Percentiles rank a stretch among this genome's conserved stretches.
phyloP scores from a whole-genome alignment of 2,113 vertebrate species.

The Ictalurus punctatus region DNA sequence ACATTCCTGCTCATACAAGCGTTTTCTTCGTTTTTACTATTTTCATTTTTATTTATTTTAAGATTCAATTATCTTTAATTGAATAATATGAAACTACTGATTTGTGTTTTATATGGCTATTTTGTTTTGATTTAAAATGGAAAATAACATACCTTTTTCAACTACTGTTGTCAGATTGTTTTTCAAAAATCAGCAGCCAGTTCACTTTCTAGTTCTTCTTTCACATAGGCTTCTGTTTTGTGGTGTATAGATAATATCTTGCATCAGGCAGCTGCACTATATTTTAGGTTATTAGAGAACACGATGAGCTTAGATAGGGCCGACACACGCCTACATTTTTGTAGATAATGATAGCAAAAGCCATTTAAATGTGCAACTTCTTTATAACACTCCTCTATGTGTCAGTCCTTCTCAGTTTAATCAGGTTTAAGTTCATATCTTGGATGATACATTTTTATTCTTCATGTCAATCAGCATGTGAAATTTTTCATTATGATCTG shows the following conservation, averaged over 20 bases:
- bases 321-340: neutral
- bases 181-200: conserved; percentile 14
- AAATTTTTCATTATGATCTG: neutral
- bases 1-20: neutral
- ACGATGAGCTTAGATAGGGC: conserved; percentile 19
- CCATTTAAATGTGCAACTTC: neutral
- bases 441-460: neutral
- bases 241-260: conserved; percentile 42
- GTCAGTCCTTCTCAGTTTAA: neutral
- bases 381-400: neutral
- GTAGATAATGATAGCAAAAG: neutral
- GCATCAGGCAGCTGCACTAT: conserved; percentile 10
- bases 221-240: conserved; percentile 13
- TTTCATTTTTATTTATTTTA: neutral
- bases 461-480: neutral
- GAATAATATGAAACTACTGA: neutral
- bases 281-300: conserved; percentile 18
- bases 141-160: neutral
- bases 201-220: conserved; percentile 19
- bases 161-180: neutral
- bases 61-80: neutral
- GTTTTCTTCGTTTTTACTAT: neutral
- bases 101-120: neutral
- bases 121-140: neutral
- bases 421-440: neutral